These are phyloP conservation scores for Apostichopus leukothele DNA, from an alignment of 53 echinoderm and acorn worm genomes.

Conservation along the genomic window DNA sequence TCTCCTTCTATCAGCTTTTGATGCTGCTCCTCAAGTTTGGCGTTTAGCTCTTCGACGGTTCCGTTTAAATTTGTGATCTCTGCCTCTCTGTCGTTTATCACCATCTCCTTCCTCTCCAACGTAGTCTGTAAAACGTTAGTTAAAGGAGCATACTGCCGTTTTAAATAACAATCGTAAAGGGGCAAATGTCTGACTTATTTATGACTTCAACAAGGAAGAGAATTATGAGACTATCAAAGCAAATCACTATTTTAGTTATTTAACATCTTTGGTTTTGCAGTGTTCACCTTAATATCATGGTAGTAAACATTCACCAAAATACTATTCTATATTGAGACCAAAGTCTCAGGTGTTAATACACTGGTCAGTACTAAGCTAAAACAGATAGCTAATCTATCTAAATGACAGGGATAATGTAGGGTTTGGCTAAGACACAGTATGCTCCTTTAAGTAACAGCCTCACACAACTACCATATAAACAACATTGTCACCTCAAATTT, in stretches of 20 bases:
- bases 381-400: no score
- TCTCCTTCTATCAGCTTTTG: slow-evolving; percentile 67
- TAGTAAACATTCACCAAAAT: no score
- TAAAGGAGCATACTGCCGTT: background rate
- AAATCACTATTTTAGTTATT: no score
- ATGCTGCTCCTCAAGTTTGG: slow-evolving; percentile 58
- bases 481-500: background rate
- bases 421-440: background rate
- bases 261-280: no score
- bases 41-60: slow-evolving; percentile 36
- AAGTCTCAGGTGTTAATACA: no score
- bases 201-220: no score
- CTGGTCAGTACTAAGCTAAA: no score
- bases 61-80: slow-evolving; percentile 52
- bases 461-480: background rate
- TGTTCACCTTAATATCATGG: no score
- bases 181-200: no score
- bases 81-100: slow-evolving; percentile 3
- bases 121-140: background rate
- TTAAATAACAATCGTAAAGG: no score
- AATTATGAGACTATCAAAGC: no score
- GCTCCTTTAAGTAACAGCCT: background rate
- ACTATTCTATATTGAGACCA: no score
- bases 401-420: background rate
- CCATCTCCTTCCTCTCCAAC: background rate